phyloP scores from a whole-genome alignment of 2,888 invertebrate species.

The Caenorhabditis zanzibari region DNA sequence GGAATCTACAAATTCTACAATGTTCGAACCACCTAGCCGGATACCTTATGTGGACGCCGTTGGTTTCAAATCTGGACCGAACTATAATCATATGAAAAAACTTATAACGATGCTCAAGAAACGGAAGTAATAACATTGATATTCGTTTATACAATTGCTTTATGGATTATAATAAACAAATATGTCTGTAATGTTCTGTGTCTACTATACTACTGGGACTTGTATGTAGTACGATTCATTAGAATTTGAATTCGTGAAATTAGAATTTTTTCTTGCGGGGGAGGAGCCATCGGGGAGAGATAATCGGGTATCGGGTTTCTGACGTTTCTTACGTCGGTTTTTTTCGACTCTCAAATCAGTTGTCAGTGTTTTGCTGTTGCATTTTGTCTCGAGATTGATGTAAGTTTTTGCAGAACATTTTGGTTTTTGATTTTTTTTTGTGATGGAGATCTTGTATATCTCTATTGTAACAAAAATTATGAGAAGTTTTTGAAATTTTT shows the following conservation, averaged over 20 bases:
- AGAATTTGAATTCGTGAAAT: not conserved
- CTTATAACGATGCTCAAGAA: not conserved
- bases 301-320: constrained; percentile 27
- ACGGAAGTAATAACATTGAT: constrained; percentile 2
- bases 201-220: not conserved
- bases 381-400: not conserved
- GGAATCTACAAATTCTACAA: constrained; percentile 29
- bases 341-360: not conserved
- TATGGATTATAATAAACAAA: not conserved
- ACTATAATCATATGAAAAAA: constrained; percentile 29
- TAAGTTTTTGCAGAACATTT: too few species aligned
- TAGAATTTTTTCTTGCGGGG: constrained; percentile 8
- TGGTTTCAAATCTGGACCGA: constrained; percentile 25
- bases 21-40: not conserved
- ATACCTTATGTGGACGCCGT: constrained; percentile 36
- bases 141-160: not conserved
- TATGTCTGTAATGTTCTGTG: not conserved
- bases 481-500: too few species aligned
- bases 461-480: too few species aligned
- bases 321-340: constrained; percentile 8
- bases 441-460: too few species aligned
- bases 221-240: not conserved
- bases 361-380: not conserved
- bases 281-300: constrained; percentile 1
- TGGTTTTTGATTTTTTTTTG: too few species aligned